Conservation (phyloP, 2,113 vertebrate genomes). For the Athene cunicularia region DNA sequence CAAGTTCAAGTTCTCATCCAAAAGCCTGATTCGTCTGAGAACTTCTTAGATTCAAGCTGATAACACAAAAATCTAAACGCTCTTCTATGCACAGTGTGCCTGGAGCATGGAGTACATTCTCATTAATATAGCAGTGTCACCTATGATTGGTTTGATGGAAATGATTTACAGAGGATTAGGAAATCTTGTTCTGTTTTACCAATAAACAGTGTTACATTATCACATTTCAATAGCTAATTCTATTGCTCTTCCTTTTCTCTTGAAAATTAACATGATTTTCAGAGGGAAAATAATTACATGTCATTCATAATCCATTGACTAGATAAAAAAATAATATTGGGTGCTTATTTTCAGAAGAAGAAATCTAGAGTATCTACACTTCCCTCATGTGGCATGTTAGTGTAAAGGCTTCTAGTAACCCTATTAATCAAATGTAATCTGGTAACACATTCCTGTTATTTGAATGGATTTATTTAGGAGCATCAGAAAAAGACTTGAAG, state of each 20-base stretch:
- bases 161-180: conserved; percentile 29
- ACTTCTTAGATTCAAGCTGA: not conserved
- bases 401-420: conserved; percentile 33
- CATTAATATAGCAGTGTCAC: not conserved
- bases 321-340: conserved; percentile 48
- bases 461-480: not conserved
- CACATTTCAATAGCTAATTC: conserved; percentile 65
- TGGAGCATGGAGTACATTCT: not conserved
- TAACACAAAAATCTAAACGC: not conserved
- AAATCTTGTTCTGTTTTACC: conserved; percentile 43
- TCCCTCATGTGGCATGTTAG: conserved; percentile 59
- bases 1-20: not conserved
- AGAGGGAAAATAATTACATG: conserved; percentile 60
- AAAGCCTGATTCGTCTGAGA: not conserved
- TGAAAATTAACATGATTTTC: conserved; percentile 66
- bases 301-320: conserved; percentile 72
- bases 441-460: not conserved
- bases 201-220: conserved; percentile 47
- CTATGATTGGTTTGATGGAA: conserved; percentile 38
- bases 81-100: not conserved
- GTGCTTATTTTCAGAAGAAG: conserved; percentile 20
- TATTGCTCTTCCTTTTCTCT: conserved; percentile 50
- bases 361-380: conserved; percentile 46
- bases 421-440: not conserved
- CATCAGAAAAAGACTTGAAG: not conserved